Evolutionary conservation across 2,888 invertebrate genomes (phyloP).

Genomic region (Leucoma salicis): DNA sequence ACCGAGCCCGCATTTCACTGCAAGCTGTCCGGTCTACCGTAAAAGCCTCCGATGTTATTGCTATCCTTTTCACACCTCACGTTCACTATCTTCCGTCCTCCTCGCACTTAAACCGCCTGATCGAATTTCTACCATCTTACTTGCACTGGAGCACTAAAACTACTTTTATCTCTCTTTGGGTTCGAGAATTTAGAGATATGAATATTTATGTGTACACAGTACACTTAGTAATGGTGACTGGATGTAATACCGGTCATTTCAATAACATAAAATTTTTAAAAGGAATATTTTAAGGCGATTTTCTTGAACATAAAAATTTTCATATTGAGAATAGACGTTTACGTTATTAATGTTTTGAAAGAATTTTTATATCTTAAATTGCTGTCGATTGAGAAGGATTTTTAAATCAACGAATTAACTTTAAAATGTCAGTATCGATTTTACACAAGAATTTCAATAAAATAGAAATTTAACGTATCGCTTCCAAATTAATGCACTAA

Average conservation of each 20-base stretch:
- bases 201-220: slow-evolving; percentile 73
- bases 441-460: no score
- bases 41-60: slow-evolving; percentile 76
- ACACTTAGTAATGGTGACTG: slow-evolving; percentile 68
- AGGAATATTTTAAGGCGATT: slow-evolving; percentile 51
- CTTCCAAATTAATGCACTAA: no score
- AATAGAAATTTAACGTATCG: no score
- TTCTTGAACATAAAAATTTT: slow-evolving; percentile 46
- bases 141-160: slow-evolving; percentile 74
- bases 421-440: no score
- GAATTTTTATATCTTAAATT: background rate
- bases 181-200: slow-evolving; percentile 73
- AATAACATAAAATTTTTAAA: slow-evolving; percentile 63
- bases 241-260: slow-evolving; percentile 65
- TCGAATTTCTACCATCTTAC: slow-evolving; percentile 81
- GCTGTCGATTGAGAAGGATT: background rate
- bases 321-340: slow-evolving; percentile 29
- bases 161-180: slow-evolving; percentile 77
- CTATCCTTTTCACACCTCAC: slow-evolving; percentile 50
- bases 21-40: slow-evolving; percentile 78
- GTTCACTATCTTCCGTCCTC: slow-evolving; percentile 40
- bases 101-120: slow-evolving; percentile 62
- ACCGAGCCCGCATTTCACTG: slow-evolving; percentile 76
- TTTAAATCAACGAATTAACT: no score
- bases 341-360: background rate